Conservation (phyloP, 2,888 invertebrate species). For the Odontocerum albicorne region DNA sequence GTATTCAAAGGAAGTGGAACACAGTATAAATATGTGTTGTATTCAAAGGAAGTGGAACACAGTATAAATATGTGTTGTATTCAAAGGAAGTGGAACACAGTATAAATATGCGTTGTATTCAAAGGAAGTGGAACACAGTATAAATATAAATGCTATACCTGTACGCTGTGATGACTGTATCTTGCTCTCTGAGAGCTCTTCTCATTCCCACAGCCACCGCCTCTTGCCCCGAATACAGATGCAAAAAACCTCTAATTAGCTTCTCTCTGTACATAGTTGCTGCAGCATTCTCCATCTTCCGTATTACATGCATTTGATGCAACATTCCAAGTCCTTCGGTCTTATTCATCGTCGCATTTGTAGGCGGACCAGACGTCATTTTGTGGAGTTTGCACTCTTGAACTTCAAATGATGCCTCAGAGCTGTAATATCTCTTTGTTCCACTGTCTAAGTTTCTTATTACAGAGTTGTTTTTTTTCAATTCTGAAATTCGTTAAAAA, state of each 20-base stretch:
- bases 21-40: no score
- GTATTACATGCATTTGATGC: conserved; percentile 77
- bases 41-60: no score
- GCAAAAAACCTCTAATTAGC: conserved; percentile 90
- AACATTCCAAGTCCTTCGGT: conserved; percentile 86
- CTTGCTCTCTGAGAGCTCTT: conserved; percentile 75
- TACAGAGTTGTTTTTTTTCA: no score
- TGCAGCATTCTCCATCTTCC: conserved; percentile 92
- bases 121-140: no score
- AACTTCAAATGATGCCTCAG: not conserved
- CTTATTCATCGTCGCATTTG: conserved; percentile 68
- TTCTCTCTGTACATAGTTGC: conserved; percentile 97
- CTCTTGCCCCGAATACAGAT: conserved; percentile 81
- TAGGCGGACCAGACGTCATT: conserved; percentile 82
- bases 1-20: no score
- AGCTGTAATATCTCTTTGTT: no score
- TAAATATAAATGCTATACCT: no score
- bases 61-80: no score
- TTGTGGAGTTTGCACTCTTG: conserved; percentile 79
- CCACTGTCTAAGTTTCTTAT: no score
- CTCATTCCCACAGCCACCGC: conserved; percentile 87
- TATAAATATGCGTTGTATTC: no score
- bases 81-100: no score
- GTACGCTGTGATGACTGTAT: conserved; percentile 95
- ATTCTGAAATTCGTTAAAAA: no score